Conservation (phyloP, 2,797 vertebrate genomes). For the Halcyon badia region DNA sequence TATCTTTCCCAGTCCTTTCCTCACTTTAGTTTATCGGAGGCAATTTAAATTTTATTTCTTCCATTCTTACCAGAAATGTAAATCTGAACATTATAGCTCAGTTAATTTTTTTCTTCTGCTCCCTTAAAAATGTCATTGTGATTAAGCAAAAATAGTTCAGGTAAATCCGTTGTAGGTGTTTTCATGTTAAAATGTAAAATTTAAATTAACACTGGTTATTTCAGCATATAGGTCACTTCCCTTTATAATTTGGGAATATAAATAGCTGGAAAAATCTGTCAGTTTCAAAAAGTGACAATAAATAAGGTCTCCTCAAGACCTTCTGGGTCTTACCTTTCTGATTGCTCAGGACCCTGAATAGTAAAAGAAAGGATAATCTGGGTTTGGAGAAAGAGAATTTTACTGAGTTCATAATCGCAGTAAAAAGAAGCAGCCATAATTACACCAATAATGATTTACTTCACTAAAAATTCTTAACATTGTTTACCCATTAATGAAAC, state of each 20-base stretch:
- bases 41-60: not conserved
- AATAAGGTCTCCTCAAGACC: not conserved
- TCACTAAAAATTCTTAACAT: not conserved
- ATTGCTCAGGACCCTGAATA: not conserved
- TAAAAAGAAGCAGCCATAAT: not conserved
- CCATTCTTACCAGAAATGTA: not conserved
- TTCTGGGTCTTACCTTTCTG: not conserved
- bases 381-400: not conserved
- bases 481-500: not conserved
- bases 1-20: not conserved
- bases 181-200: not conserved
- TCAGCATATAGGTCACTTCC: not conserved
- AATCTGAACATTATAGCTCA: not conserved
- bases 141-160: not conserved
- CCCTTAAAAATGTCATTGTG: not conserved
- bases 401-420: accelerated
- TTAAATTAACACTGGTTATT: not conserved
- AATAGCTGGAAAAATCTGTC: not conserved
- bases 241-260: not conserved
- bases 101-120: not conserved
- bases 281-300: not conserved
- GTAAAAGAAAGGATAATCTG: not conserved
- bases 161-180: not conserved
- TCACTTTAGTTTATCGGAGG: not conserved
- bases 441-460: not conserved